Evolutionary conservation across 64 coral and sea anemone species (phyloP), one percentile per base, ranked within the genome.

Genomic region (Acropora tenuis): DNA sequence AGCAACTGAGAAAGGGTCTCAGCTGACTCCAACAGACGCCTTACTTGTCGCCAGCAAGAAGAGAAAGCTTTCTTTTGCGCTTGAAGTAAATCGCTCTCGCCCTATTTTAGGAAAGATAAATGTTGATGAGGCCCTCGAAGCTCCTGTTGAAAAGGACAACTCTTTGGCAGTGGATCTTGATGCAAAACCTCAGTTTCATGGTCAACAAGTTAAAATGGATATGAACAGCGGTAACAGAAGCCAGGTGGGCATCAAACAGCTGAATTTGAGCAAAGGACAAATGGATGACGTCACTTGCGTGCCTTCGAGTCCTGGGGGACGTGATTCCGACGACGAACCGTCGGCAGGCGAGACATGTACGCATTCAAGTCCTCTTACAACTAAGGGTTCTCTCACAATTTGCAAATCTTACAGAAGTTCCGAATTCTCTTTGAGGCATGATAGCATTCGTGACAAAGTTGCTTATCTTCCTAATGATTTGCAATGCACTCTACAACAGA

Each of bases 251-350:
- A 59, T 53, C 20, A 45, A 40, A 49, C 43, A 69, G 5, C 45
- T 78, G 10, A 3, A 43, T 78, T 30, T n/a, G 5, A 49, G 30
- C 30, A 78, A 42, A 49, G 46, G 75, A 48, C 41, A 46, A 8
- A 65, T 77, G 50, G 57, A 85, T 7, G 89, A 83, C n/a, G 46
- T 92, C 20, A 92, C 72, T 6, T 76, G 80, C 48, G 74, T 92
- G 47, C 82, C 90, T 47, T 86, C 90, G 15, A 92, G 90, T 47
- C 90, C 90, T 40, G 52, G 71, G 10, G 80, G 77, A 20, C 66
- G 44, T 48, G 65, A 71, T 40, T 85, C 82, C 1, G 41, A 46
- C 65, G 65, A 69, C 3, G 82, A 71, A 1, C 72, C 63, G 8
- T 71, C 82, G 1, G 1, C 8, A 8, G 5, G 8, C 43, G 3